Percentiles rank a stretch among this genome's conserved stretches.
Conservation (phyloP, 1,140 invertebrate genomes). For the Bombus ignitus region DNA sequence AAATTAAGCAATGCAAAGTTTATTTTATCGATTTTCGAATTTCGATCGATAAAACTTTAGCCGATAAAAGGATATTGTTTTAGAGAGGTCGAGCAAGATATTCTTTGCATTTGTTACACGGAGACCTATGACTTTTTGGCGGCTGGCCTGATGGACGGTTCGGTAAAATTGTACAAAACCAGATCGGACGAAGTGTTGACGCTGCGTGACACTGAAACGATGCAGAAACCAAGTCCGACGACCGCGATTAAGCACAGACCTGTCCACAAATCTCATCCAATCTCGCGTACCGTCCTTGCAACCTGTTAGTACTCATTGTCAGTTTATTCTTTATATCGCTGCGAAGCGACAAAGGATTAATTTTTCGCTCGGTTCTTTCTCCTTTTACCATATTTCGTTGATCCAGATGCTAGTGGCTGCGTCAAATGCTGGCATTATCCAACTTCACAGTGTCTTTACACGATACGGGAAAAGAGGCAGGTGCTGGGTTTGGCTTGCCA, state of each 20-base stretch:
- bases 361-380: neutral
- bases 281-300: conserved; percentile 82
- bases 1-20: neutral
- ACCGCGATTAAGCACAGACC: conserved; percentile 85
- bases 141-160: conserved; percentile 84
- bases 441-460: conserved; percentile 84
- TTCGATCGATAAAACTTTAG: neutral
- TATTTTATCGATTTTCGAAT: neutral
- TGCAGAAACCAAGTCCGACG: conserved; percentile 82
- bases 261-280: conserved; percentile 83
- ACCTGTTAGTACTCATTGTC: conserved; percentile 81
- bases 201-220: conserved; percentile 83
- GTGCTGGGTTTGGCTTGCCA: conserved; percentile 85
- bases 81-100: conserved; percentile 83
- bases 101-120: conserved; percentile 85
- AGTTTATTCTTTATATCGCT: neutral
- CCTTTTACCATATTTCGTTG: neutral
- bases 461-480: conserved; percentile 85
- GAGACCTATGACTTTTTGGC: conserved; percentile 84
- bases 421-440: conserved; percentile 87
- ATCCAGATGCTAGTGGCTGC: conserved; percentile 84
- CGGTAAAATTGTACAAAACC: conserved; percentile 82
- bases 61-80: conserved; percentile 48
- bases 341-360: neutral
- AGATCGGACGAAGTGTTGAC: conserved; percentile 75